phyloP scores from a whole-genome alignment of 2,888 invertebrate genomes.

The Eristalis arbustorum region DNA sequence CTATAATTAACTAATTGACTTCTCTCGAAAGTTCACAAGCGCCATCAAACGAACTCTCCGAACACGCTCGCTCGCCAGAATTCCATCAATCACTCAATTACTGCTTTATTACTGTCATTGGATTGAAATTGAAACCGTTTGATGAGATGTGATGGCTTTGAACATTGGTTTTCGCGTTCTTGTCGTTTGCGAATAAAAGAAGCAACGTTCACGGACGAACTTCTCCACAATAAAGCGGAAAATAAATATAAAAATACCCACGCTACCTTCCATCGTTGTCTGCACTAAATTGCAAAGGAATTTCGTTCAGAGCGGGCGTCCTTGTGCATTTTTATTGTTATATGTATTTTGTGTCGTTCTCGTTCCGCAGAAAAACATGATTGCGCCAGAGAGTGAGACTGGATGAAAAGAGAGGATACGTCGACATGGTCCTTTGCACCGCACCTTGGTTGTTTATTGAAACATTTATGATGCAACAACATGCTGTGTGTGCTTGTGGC shows the following conservation, averaged over 20 bases:
- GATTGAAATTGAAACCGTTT: constrained; percentile 64
- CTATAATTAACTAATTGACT: constrained; percentile 57
- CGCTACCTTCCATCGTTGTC: background rate
- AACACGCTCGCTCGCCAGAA: background rate
- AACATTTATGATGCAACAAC: constrained; percentile 68
- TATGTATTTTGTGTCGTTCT: constrained; percentile 37
- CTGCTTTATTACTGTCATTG: constrained; percentile 67
- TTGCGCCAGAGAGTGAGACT: constrained; percentile 28
- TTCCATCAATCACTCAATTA: constrained; percentile 65
- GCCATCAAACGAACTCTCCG: background rate
- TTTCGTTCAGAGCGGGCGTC: constrained; percentile 23
- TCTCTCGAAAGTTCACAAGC: background rate
- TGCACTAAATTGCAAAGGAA: constrained; percentile 60
- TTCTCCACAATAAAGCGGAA: constrained; percentile 38
- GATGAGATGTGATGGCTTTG: constrained; percentile 45
- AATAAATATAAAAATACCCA: constrained; percentile 15
- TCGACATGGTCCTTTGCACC: constrained; percentile 58
- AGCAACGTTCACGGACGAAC: constrained; percentile 38
- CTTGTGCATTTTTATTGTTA: constrained; percentile 64
- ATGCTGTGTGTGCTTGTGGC: constrained; percentile 15
- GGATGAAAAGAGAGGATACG: constrained; percentile 43
- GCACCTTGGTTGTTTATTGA: constrained; percentile 67
- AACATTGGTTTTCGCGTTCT: constrained; percentile 19
- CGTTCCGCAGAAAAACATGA: constrained; percentile 15
- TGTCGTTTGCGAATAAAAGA: constrained; percentile 31